Conservation (phyloP, 2,797 vertebrate genomes). For the Sylvilagus floridanus region DNA sequence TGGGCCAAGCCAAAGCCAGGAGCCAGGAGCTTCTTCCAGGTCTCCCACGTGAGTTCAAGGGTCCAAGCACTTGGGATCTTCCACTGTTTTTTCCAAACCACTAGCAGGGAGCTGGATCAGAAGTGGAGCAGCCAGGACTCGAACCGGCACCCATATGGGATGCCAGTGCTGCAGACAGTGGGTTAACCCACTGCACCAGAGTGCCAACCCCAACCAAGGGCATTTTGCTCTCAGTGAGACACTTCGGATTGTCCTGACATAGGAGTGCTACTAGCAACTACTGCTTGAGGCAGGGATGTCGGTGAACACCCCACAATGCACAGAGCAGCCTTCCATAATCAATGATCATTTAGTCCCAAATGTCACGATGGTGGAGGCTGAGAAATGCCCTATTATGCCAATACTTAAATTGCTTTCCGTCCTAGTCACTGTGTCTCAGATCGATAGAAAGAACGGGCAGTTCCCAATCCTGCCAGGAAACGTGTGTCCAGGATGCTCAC, state of each 20-base stretch:
- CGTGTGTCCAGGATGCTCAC: slow-evolving; percentile 1
- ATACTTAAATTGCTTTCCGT: slow-evolving; percentile 5
- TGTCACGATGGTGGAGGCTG: not conserved
- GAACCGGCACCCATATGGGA: too few relatives aligned
- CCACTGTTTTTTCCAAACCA: too few relatives aligned
- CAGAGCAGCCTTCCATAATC: not conserved
- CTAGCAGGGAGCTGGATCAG: too few relatives aligned
- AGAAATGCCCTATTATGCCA: not conserved
- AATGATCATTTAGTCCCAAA: not conserved
- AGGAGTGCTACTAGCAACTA: not conserved
- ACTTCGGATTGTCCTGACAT: not conserved
- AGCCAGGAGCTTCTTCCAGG: too few relatives aligned
- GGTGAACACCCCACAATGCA: not conserved
- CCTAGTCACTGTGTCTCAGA: not conserved
- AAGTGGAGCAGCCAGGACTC: too few relatives aligned
- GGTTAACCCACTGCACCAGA: too few relatives aligned
- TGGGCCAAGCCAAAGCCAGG: too few relatives aligned
- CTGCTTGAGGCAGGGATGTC: not conserved
- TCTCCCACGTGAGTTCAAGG: too few relatives aligned
- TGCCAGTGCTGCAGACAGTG: too few relatives aligned
- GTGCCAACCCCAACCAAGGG: too few relatives aligned
- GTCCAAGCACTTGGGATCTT: too few relatives aligned
- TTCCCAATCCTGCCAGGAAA: slow-evolving; percentile 29
- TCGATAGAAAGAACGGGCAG: slow-evolving; percentile 15
- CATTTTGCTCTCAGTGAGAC: not conserved